Conservation (phyloP, 1,140 invertebrate species). For the Nautilus pompilius region DNA sequence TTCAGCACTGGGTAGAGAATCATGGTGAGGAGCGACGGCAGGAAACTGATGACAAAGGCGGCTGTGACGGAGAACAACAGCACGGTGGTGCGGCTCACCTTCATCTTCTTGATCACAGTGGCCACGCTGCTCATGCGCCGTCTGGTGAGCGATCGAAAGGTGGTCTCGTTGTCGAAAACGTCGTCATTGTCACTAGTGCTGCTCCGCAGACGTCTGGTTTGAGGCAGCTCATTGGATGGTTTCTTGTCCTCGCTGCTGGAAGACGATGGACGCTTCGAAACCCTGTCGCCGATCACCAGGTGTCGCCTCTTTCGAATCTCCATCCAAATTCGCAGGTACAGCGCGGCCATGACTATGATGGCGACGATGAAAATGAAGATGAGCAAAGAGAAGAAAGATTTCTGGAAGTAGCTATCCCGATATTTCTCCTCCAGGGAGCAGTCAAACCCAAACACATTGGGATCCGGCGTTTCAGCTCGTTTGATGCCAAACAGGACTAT, state of each 20-base stretch:
- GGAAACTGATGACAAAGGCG: slow-evolving; percentile 34
- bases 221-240: not conserved
- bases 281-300: slow-evolving; percentile 11
- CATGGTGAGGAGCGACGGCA: slow-evolving; percentile 40
- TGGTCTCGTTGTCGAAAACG: not conserved
- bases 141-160: not conserved
- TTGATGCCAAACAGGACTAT: not conserved
- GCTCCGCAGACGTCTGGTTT: not conserved
- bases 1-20: slow-evolving; percentile 22
- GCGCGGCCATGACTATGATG: slow-evolving; percentile 23
- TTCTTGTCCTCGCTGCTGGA: not conserved
- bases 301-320: slow-evolving; percentile 25
- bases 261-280: not conserved
- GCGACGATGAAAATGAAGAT: slow-evolving; percentile 24
- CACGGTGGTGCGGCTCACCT: slow-evolving; percentile 28
- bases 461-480: not conserved
- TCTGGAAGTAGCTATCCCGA: not conserved
- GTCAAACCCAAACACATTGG: not conserved
- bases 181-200: not conserved
- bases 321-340: slow-evolving; percentile 31
- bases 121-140: not conserved
- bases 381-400: slow-evolving; percentile 1
- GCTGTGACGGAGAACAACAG: slow-evolving; percentile 36
- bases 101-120: not conserved
- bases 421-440: not conserved